phyloP scores from a whole-genome alignment of 1,140 invertebrate genomes.

The Oscheius sp. region DNA sequence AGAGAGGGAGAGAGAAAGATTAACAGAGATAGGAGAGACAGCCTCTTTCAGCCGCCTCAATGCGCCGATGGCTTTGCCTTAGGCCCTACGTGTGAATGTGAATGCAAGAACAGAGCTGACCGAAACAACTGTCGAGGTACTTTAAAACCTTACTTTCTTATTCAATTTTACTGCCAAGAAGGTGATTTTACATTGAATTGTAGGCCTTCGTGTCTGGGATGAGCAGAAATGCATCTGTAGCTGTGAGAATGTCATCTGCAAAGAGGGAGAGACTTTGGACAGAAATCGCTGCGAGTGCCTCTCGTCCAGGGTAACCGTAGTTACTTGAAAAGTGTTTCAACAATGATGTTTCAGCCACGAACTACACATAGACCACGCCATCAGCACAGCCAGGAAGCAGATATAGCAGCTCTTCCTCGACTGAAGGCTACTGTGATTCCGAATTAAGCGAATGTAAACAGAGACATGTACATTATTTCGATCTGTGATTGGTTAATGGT shows the following conservation, averaged over 20 bases:
- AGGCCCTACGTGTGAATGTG: slow-evolving; percentile 19
- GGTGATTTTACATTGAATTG: no score
- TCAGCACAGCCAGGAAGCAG: no score
- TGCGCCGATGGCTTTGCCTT: slow-evolving; percentile 13
- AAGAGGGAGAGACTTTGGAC: not conserved
- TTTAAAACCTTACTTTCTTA: no score
- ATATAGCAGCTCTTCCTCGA: no score
- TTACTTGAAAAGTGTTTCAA: no score
- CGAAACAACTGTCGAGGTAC: slow-evolving; percentile 26
- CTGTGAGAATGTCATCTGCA: not conserved
- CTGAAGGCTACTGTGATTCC: no score
- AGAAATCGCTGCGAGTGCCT: not conserved
- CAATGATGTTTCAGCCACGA: no score
- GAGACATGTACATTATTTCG: no score
- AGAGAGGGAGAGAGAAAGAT: not conserved
- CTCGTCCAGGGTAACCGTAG: not conserved
- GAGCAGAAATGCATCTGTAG: slow-evolving; percentile 7
- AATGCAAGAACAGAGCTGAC: slow-evolving; percentile 26
- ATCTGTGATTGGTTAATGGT: no score
- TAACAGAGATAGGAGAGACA: not conserved
- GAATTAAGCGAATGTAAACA: no score
- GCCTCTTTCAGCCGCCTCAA: not conserved
- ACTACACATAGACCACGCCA: no score
- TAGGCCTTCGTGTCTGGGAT: not conserved
- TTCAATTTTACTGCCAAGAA: no score